Base-by-base conservation (phyloP, 2,888 invertebrate genomes). In the Nudaria mundana region DNA sequence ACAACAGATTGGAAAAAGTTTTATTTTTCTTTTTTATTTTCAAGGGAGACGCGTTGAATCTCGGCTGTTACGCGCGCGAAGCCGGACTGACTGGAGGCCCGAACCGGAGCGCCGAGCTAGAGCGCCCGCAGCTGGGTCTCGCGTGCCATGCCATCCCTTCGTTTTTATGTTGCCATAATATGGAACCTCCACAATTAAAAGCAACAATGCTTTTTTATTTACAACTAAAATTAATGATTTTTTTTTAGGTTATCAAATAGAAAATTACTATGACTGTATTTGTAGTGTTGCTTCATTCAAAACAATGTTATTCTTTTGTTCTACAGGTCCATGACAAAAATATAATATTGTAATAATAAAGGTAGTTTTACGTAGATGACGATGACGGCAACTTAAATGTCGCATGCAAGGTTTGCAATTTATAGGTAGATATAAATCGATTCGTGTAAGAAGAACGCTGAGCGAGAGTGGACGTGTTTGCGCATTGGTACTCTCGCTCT, bases 51-150 rank as follows among this genome's bases (percentile, higher is more conserved):
- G 53, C 71, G 63, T 51, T 55, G 67, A 71, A 73, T 74, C 74
- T 70, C 81, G 72, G 70, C 79, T 59, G 66, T 67, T 60, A 49
- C 80, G 75, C 80, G 76, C 76, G 76, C 81, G 76, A 51, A 69
- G 76, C 81, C 82, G 75, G 76, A 79, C 81, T 76, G 76, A 76
- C 63, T 62, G 56, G 40, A 42, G 42, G 33, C 29, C 42, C 44
- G 45, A 38, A 35, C 44, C 50, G 57, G 50, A 53, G 22, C 29
- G 30, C 42, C 44, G 45, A 38, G 36, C 44, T 50, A 58, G 50
- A 53, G 22, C 29, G 48, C 46, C 18, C 66, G 66, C 63, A 60
- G 62, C 14, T 31, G n/a, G 68, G 68, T 62, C 63, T 58, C 60
- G 60, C 62, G 57, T 53, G 59, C 45, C 57, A 24, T 48, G 60